phyloP scores from a whole-genome alignment of 1,140 invertebrate species.

The Chironomus tepperi region DNA sequence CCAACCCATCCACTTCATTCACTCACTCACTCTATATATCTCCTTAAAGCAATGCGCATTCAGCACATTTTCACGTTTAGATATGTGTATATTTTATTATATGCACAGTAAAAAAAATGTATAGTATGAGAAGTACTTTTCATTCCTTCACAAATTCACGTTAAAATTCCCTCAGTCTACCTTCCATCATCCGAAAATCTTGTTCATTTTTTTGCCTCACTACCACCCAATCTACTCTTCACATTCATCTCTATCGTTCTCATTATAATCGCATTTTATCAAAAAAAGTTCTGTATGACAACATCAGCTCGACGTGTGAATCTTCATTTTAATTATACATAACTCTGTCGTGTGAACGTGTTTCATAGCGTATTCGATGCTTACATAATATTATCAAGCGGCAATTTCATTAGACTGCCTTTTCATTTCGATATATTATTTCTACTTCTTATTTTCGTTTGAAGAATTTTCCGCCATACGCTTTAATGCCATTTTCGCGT shows the following conservation, averaged over 20 bases:
- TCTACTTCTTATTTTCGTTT: neutral
- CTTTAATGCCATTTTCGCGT: no score
- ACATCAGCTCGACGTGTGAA: neutral
- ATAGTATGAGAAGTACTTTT: no score
- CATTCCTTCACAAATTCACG: no score
- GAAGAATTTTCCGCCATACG: no score
- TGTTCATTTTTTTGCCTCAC: neutral
- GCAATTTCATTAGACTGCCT: neutral
- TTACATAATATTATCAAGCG: conserved; percentile 13
- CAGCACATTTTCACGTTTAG: conserved; percentile 5
- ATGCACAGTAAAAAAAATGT: neutral
- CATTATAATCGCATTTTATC: conserved; percentile 14
- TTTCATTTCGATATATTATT: conserved; percentile 1
- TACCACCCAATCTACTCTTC: neutral
- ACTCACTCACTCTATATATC: neutral
- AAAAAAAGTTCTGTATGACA: neutral
- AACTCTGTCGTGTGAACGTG: neutral
- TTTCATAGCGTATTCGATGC: neutral
- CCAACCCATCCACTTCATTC: neutral
- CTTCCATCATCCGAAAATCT: neutral
- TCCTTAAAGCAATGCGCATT: conserved; percentile 11
- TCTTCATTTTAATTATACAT: conserved; percentile 10
- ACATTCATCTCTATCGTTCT: neutral
- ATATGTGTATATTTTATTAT: neutral
- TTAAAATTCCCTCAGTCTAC: no score